phyloP scores from a whole-genome alignment of 2,797 vertebrate genomes.

The Thalassophryne amazonica region DNA sequence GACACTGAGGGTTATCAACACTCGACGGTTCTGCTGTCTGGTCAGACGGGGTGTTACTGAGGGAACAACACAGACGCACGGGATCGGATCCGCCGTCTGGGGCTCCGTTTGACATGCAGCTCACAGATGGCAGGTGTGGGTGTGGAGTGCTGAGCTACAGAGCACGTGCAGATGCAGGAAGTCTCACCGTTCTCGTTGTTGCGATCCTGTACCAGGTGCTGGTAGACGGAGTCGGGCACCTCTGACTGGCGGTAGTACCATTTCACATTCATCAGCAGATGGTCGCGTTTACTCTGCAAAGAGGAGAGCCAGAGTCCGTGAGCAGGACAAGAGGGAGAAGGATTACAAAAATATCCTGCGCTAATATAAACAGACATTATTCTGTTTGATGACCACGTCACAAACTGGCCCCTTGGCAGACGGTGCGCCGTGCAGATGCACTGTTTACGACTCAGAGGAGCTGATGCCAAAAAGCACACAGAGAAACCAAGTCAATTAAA shows the following conservation, averaged over 20 bases:
- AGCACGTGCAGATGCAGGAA: neutral
- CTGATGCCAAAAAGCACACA: slow-evolving; percentile 62
- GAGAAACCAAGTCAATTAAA: slow-evolving; percentile 77
- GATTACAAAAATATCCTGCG: slow-evolving; percentile 20
- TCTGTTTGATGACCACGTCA: slow-evolving; percentile 69
- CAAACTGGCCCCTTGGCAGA: slow-evolving; percentile 68
- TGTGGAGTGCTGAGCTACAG: slow-evolving; percentile 2
- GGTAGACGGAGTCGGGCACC: slow-evolving; percentile 98
- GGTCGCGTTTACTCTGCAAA: slow-evolving; percentile 98
- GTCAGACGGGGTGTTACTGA: slow-evolving; percentile 68
- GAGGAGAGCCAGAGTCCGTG: slow-evolving; percentile 53
- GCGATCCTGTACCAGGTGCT: slow-evolving; percentile 98
- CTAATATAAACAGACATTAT: slow-evolving; percentile 62
- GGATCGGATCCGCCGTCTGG: slow-evolving; percentile 37
- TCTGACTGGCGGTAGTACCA: slow-evolving; percentile 99
- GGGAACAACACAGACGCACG: slow-evolving; percentile 60
- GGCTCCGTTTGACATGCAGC: slow-evolving; percentile 56
- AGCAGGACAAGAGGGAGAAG: slow-evolving; percentile 20
- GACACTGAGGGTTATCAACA: slow-evolving; percentile 73
- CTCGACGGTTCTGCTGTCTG: slow-evolving; percentile 66
- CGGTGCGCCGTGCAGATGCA: slow-evolving; percentile 47
- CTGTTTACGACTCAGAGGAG: slow-evolving; percentile 52
- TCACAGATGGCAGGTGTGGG: slow-evolving; percentile 43
- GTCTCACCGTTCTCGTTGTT: slow-evolving; percentile 96
- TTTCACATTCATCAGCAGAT: slow-evolving; percentile 99